These are phyloP conservation scores for Connochaetes taurinus DNA, from an alignment of 2,113 vertebrate genomes.

Conservation along the genomic window DNA sequence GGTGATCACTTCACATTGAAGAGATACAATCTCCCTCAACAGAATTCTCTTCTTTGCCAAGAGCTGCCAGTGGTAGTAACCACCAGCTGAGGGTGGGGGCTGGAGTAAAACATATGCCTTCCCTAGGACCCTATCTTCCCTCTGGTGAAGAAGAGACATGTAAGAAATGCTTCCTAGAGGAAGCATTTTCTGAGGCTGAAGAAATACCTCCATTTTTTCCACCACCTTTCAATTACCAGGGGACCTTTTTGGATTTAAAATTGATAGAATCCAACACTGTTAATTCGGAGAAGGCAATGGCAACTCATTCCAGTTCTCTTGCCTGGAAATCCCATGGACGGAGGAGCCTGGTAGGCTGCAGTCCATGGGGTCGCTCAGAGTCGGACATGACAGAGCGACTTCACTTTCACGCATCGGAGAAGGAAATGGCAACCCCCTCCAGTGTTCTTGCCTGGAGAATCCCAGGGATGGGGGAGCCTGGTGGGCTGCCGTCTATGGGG, in stretches of 20 bases:
- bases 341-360: too few relatives aligned
- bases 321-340: too few relatives aligned
- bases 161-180: not conserved
- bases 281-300: not conserved
- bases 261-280: not conserved
- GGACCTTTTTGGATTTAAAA: not conserved
- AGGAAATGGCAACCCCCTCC: too few relatives aligned
- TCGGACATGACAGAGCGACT: fast-evolving
- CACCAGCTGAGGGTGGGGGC: not conserved
- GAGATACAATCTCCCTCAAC: not conserved
- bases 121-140: not conserved
- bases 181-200: not conserved
- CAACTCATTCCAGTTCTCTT: too few relatives aligned
- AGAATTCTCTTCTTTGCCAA: not conserved
- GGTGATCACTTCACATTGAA: not conserved
- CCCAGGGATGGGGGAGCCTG: too few relatives aligned
- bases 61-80: not conserved
- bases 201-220: not conserved
- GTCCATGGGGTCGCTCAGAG: too few relatives aligned
- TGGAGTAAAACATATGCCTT: not conserved
- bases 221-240: not conserved
- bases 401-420: too few relatives aligned
- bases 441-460: too few relatives aligned
- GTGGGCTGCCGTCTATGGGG: too few relatives aligned
- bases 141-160: not conserved